Evolutionary conservation across 2,113 vertebrate genomes (phyloP).

Genomic region (Baryphthengus martii): DNA sequence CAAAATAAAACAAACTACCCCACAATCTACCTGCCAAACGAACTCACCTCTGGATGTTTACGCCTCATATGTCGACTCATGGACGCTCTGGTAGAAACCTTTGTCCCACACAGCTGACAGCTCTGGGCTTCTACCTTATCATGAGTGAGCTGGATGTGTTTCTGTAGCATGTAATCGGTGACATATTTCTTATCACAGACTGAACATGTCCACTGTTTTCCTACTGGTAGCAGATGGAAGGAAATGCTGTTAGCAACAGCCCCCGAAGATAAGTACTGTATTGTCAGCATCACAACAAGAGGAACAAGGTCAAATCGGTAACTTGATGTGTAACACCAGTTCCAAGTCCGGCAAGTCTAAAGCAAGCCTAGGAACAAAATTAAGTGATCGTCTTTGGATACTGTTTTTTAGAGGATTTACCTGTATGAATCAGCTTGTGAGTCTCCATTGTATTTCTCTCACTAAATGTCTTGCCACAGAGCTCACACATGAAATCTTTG

Average conservation of each 20-base stretch:
- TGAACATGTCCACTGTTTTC: constrained; percentile 93
- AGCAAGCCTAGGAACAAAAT: neutral
- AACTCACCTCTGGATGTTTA: constrained; percentile 93
- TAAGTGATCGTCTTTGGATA: neutral
- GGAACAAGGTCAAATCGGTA: neutral
- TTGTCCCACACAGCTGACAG: constrained; percentile 94
- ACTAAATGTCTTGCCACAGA: constrained; percentile 97
- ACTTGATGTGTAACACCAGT: neutral
- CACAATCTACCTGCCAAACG: neutral
- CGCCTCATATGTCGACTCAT: constrained; percentile 96
- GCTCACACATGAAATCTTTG: constrained; percentile 98
- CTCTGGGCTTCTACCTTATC: constrained; percentile 97
- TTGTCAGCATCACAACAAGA: neutral
- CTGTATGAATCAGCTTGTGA: constrained; percentile 97
- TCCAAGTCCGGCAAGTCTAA: neutral
- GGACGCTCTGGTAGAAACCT: constrained; percentile 95
- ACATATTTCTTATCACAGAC: constrained; percentile 98
- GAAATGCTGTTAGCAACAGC: neutral
- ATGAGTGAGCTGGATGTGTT: constrained; percentile 96
- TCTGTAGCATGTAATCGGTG: constrained; percentile 99
- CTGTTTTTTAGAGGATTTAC: constrained; percentile 60
- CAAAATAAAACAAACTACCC: neutral
- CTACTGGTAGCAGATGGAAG: constrained; percentile 77
- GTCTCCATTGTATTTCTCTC: constrained; percentile 97
- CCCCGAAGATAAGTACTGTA: neutral